These are phyloP conservation scores for Periphyllus acericola DNA, from an alignment of 2,888 invertebrate genomes.

Conservation along the genomic window DNA sequence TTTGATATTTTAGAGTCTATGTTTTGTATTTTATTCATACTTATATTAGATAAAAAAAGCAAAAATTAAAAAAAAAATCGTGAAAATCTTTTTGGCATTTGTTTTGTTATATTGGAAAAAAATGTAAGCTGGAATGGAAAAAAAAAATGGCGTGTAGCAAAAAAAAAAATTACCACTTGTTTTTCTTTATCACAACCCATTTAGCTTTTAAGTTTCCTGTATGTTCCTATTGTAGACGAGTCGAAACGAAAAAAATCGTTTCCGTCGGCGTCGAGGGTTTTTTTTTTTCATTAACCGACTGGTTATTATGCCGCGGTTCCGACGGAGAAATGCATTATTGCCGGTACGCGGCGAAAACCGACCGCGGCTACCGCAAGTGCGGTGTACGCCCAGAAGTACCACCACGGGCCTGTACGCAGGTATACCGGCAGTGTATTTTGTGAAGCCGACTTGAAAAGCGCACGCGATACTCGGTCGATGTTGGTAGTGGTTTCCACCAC, in stretches of 20 bases:
- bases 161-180: constrained; percentile 28
- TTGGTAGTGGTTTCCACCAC: too few relatives aligned
- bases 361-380: too few relatives aligned
- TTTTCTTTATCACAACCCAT: not conserved
- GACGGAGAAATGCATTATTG: too few relatives aligned
- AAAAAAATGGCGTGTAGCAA: constrained; percentile 58
- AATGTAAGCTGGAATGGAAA: constrained; percentile 55
- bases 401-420: too few relatives aligned
- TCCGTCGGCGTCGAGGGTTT: too few relatives aligned
- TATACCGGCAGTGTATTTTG: too few relatives aligned
- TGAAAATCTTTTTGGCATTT: constrained; percentile 43
- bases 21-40: constrained; percentile 62
- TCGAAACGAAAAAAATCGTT: not conserved
- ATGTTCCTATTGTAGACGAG: not conserved
- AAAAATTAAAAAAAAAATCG: constrained; percentile 65
- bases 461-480: too few relatives aligned
- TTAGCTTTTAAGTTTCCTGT: not conserved
- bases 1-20: constrained; percentile 62
- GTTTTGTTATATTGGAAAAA: constrained; percentile 58
- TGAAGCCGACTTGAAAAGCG: too few relatives aligned
- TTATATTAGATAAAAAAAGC: constrained; percentile 61
- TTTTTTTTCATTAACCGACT: too few relatives aligned
- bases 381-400: too few relatives aligned
- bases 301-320: too few relatives aligned
- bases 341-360: too few relatives aligned